Evolutionary conservation across 1,140 invertebrate species (phyloP).

Genomic region (Anastrepha obliqua): DNA sequence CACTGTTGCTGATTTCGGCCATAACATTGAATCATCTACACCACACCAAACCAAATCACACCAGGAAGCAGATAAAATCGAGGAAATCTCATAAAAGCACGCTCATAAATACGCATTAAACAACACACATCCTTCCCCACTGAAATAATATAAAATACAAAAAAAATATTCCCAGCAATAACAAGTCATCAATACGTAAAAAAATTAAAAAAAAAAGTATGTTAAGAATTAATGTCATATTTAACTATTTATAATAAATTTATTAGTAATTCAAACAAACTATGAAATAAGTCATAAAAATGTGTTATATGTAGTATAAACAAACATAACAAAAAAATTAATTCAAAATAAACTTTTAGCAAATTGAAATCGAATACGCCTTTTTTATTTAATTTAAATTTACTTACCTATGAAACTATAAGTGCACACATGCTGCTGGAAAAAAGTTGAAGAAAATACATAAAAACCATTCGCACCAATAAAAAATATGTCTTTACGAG

Average conservation of each 20-base stretch:
- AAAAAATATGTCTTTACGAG: slow-evolving; percentile 25
- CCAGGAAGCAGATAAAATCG: neutral
- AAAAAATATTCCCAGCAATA: neutral
- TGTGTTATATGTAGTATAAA: slow-evolving; percentile 31
- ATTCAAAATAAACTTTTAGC: slow-evolving; percentile 32
- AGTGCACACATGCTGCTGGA: neutral
- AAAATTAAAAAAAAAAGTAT: neutral
- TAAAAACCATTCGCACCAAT: neutral
- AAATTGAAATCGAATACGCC: slow-evolving; percentile 41
- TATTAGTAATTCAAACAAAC: slow-evolving; percentile 27
- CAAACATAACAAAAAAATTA: slow-evolving; percentile 21
- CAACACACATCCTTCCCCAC: slow-evolving; percentile 1
- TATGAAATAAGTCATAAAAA: slow-evolving; percentile 30
- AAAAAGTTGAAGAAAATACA: slow-evolving; percentile 10
- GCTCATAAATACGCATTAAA: neutral
- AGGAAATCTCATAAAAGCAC: slow-evolving; percentile 16
- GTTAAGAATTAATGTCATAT: slow-evolving; percentile 36
- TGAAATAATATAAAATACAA: neutral
- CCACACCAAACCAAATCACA: too few relatives aligned
- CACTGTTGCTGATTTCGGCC: neutral
- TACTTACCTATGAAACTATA: neutral
- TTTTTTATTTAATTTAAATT: slow-evolving; percentile 5
- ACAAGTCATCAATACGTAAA: slow-evolving; percentile 27
- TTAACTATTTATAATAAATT: slow-evolving; percentile 46
- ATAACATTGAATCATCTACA: neutral